Evolutionary conservation across 1,140 invertebrate genomes (phyloP).

Genomic region (Achroia grisella): DNA sequence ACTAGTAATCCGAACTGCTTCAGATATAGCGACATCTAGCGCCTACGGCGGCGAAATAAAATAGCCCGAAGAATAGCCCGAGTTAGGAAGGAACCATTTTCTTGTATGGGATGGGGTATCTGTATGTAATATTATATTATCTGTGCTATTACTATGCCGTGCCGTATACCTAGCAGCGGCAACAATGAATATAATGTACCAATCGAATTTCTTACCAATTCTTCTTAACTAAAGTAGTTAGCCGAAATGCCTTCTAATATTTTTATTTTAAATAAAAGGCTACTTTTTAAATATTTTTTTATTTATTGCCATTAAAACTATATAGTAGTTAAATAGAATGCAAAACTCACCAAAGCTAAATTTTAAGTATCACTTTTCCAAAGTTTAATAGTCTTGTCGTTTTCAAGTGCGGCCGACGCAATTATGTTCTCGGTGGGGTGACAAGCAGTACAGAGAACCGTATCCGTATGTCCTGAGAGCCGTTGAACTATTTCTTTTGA

Average conservation of each 20-base stretch:
- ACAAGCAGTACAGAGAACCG: slow-evolving; percentile 97
- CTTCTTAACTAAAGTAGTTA: background rate
- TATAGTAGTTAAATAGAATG: background rate
- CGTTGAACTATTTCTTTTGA: slow-evolving; percentile 99
- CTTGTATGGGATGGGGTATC: too few relatives aligned
- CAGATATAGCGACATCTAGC: too few relatives aligned
- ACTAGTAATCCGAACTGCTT: too few relatives aligned
- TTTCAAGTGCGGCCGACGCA: slow-evolving; percentile 97
- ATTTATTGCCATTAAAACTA: background rate
- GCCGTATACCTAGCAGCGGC: too few relatives aligned
- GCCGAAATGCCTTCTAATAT: too few relatives aligned
- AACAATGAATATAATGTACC: background rate
- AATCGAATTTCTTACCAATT: background rate
- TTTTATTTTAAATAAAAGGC: too few relatives aligned
- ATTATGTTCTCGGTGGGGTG: slow-evolving; percentile 99
- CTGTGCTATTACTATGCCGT: too few relatives aligned
- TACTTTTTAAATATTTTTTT: background rate
- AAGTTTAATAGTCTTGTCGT: slow-evolving; percentile 99
- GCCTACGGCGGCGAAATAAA: too few relatives aligned
- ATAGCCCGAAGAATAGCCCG: too few relatives aligned
- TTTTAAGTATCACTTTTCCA: slow-evolving; percentile 98
- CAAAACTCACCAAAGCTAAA: slow-evolving; percentile 26
- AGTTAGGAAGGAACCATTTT: too few relatives aligned
- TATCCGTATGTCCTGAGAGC: slow-evolving; percentile 96
- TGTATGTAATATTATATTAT: too few relatives aligned